These are phyloP conservation scores for Jaculus jaculus DNA, from an alignment of 2,113 vertebrate species.

Conservation along the genomic window DNA sequence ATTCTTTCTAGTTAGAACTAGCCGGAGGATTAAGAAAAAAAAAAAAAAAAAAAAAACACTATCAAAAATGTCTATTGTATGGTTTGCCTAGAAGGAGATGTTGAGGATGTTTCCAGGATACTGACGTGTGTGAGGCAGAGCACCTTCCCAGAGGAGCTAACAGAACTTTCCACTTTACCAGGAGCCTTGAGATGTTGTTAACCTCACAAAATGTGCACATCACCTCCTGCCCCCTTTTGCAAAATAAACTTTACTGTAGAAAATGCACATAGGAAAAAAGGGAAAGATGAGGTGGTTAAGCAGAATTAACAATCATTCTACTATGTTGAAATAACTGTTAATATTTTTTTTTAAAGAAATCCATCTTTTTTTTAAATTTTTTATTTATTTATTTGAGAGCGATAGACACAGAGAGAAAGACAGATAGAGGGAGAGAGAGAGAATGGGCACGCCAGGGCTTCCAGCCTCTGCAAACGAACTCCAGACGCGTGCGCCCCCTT, in stretches of 20 bases:
- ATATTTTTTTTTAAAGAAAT: no score
- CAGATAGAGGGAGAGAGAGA: no score
- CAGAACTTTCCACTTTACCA: background rate
- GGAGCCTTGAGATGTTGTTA: background rate
- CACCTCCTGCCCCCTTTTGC: slow-evolving; percentile 50
- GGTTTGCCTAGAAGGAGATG: slow-evolving; percentile 39
- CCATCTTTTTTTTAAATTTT: no score
- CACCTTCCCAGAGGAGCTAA: background rate
- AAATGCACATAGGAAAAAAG: slow-evolving; percentile 6
- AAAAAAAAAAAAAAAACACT: no score
- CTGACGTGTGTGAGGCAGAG: background rate
- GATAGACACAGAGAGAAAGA: no score
- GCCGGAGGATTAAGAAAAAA: no score
- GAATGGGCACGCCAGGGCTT: no score
- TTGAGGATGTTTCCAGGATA: background rate
- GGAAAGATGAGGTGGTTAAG: background rate
- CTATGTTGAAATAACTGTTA: slow-evolving; percentile 59
- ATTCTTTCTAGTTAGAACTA: no score
- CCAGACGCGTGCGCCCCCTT: no score
- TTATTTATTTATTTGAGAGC: no score
- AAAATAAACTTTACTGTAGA: slow-evolving; percentile 17
- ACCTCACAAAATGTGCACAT: background rate
- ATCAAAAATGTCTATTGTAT: slow-evolving; percentile 9
- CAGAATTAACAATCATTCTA: slow-evolving; percentile 16
- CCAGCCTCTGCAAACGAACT: no score